Conservation (phyloP, 2,888 invertebrate genomes). For the Drosophila hamatofila region DNA sequence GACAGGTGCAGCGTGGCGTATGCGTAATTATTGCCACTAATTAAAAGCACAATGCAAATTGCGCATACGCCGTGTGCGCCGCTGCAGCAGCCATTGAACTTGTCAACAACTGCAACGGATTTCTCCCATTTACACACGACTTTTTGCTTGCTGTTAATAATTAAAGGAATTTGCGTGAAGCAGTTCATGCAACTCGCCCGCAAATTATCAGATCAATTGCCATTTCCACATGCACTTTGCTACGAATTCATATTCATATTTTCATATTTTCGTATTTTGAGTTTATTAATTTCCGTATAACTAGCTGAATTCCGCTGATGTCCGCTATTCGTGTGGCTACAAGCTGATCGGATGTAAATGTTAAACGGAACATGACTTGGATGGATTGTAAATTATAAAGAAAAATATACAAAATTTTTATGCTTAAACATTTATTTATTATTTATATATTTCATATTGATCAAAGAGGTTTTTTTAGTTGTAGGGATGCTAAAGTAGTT, state of each 20-base stretch:
- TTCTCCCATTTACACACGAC: background rate
- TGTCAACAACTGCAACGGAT: conserved; percentile 46
- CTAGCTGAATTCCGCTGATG: conserved; percentile 29
- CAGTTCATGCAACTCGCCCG: conserved; percentile 35
- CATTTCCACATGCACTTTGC: conserved; percentile 18
- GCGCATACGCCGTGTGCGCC: conserved; percentile 56
- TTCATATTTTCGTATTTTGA: background rate
- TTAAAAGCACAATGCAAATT: conserved; percentile 68
- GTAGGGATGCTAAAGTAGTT: no score
- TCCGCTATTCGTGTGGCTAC: conserved; percentile 16
- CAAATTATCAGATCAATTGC: conserved; percentile 23
- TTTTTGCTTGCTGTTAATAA: conserved; percentile 9
- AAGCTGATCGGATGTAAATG: conserved; percentile 26
- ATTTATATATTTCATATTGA: background rate
- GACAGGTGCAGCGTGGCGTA: conserved; percentile 45
- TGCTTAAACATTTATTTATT: background rate
- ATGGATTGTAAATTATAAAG: background rate
- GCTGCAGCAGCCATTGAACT: conserved; percentile 68
- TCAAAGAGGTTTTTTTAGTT: no score
- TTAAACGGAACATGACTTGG: conserved; percentile 6
- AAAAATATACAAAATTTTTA: background rate
- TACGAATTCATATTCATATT: conserved; percentile 16
- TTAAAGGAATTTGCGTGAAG: conserved; percentile 26
- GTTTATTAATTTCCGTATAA: conserved; percentile 31
- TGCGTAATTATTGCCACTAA: conserved; percentile 59